phyloP scores from a whole-genome alignment of 2,888 invertebrate species.

The Hemithea aestivaria region DNA sequence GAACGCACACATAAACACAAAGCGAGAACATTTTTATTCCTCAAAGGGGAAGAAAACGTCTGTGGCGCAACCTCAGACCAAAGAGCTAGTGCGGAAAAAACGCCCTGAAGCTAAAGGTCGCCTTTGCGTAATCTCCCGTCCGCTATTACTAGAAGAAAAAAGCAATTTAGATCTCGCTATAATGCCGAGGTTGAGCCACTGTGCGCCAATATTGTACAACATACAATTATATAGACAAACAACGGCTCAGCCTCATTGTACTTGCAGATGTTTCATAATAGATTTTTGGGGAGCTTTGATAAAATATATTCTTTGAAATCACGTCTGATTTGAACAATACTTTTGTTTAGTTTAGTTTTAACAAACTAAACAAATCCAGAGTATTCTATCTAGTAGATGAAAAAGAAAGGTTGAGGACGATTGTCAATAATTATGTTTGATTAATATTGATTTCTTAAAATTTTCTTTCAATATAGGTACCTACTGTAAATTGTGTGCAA shows the following conservation, averaged over 20 bases:
- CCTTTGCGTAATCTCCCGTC: slow-evolving; percentile 46
- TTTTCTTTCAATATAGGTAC: too few species aligned
- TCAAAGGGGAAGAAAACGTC: slow-evolving; percentile 38
- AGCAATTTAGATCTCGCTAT: slow-evolving; percentile 45
- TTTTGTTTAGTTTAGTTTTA: too few species aligned
- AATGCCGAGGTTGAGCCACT: slow-evolving; percentile 32
- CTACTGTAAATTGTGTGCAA: too few species aligned
- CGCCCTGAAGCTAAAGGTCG: slow-evolving; percentile 54
- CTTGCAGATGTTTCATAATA: slow-evolving; percentile 11
- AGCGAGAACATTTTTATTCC: slow-evolving; percentile 29
- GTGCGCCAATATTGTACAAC: slow-evolving; percentile 14
- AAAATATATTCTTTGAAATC: background rate
- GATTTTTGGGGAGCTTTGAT: slow-evolving; percentile 7
- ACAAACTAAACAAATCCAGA: too few species aligned
- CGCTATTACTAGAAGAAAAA: slow-evolving; percentile 43
- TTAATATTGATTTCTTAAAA: too few species aligned
- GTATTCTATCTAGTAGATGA: too few species aligned
- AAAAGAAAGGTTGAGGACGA: too few species aligned
- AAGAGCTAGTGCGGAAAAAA: slow-evolving; percentile 44
- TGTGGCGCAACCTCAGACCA: slow-evolving; percentile 30
- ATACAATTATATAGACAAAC: slow-evolving; percentile 19
- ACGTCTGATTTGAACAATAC: background rate
- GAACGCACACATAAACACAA: slow-evolving; percentile 20
- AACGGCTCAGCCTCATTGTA: slow-evolving; percentile 8
- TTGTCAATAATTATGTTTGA: too few species aligned